Percentiles rank a stretch among this genome's conserved stretches.
These are phyloP conservation scores for Megalurothrips usitatus DNA, from an alignment of 2,888 invertebrate genomes.

Conservation along the genomic window DNA sequence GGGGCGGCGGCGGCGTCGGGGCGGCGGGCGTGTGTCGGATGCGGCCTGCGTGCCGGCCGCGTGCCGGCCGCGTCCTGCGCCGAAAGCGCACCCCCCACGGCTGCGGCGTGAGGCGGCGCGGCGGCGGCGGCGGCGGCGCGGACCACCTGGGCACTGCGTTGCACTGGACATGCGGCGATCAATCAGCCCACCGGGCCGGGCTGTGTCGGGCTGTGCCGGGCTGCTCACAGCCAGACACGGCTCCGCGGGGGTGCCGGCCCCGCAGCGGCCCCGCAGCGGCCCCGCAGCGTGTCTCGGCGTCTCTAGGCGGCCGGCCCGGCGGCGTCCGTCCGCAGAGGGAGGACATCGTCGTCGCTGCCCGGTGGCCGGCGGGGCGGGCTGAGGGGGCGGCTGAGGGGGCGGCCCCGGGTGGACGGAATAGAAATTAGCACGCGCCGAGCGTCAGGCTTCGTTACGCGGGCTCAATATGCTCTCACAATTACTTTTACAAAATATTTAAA, in stretches of 20 bases:
- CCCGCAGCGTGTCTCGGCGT: not conserved
- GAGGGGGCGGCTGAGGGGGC: too few relatives aligned
- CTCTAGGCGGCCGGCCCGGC: not conserved
- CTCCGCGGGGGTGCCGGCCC: not conserved
- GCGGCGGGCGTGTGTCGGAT: too few relatives aligned
- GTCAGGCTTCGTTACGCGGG: too few relatives aligned
- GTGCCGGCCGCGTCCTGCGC: too few relatives aligned
- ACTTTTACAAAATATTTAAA: too few relatives aligned
- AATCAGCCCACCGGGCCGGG: not conserved
- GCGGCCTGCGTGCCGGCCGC: not conserved
- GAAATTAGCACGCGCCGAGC: too few relatives aligned
- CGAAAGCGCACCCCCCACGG: not conserved
- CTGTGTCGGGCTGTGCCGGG: too few relatives aligned
- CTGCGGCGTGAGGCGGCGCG: not conserved
- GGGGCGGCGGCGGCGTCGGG: too few relatives aligned
- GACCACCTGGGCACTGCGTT: not conserved
- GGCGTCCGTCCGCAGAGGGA: not conserved
- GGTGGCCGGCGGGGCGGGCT: too few relatives aligned
- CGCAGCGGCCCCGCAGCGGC: too few relatives aligned
- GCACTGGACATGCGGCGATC: not conserved
- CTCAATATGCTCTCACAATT: too few relatives aligned
- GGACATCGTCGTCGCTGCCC: not conserved
- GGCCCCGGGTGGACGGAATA: too few relatives aligned
- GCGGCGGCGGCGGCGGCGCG: not conserved
- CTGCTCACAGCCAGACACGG: not conserved